phyloP scores from a whole-genome alignment of 2,888 invertebrate species.

The Tetrapedia diversipes region DNA sequence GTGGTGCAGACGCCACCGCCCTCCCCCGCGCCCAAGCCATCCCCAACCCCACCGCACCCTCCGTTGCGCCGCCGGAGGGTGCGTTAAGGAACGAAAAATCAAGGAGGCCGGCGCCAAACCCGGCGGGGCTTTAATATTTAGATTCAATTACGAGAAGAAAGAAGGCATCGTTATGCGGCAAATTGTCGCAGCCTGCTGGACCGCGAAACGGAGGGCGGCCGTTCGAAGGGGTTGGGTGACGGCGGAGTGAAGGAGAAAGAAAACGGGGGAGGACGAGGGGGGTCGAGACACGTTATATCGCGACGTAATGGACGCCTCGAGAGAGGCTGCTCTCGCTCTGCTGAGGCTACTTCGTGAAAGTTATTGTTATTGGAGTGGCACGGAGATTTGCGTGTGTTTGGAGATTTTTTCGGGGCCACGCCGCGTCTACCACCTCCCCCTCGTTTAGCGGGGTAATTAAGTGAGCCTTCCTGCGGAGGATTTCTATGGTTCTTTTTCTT shows the following conservation, averaged over 20 bases:
- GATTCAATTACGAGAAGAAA: conserved; percentile 79
- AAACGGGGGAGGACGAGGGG: conserved; percentile 25
- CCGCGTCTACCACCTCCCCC: not conserved
- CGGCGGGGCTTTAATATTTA: conserved; percentile 78
- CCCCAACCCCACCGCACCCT: too few relatives aligned
- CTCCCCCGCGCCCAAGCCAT: too few relatives aligned
- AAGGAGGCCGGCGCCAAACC: conserved; percentile 73
- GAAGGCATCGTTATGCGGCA: conserved; percentile 77
- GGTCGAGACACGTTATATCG: conserved; percentile 52
- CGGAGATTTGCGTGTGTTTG: conserved; percentile 18
- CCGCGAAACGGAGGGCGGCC: conserved; percentile 31
- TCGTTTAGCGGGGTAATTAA: conserved; percentile 24
- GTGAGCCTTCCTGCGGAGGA: not conserved
- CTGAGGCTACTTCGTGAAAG: conserved; percentile 45
- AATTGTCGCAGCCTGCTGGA: conserved; percentile 73
- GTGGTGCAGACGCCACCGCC: not conserved
- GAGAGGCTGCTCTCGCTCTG: conserved; percentile 10
- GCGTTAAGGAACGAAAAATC: conserved; percentile 65
- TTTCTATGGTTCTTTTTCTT: not conserved
- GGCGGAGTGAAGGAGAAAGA: conserved; percentile 11
- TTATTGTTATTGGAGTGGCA: conserved; percentile 57
- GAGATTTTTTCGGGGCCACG: not conserved
- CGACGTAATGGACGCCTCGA: conserved; percentile 56
- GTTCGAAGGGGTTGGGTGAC: conserved; percentile 4
- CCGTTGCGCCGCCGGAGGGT: conserved; percentile 6